A percentile compares a stretch with the other conserved stretches of the same genome.
phyloP scores from a whole-genome alignment of 1,140 invertebrate genomes.

The Drosophila persimilis region DNA sequence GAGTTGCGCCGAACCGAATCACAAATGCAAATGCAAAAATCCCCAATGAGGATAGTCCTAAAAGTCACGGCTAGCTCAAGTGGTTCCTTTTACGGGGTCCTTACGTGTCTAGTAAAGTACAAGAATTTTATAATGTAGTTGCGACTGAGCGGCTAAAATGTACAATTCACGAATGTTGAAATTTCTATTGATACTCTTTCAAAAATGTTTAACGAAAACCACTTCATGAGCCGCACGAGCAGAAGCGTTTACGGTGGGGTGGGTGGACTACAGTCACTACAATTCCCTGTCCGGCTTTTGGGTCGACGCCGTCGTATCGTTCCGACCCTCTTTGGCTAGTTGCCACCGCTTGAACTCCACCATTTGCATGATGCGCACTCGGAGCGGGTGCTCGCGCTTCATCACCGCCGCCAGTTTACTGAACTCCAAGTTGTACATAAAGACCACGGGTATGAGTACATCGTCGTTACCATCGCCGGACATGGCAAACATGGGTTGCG shows the following conservation, averaged over 20 bases:
- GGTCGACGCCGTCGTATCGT: constrained; percentile 46
- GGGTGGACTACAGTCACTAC: constrained; percentile 56
- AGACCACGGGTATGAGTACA: constrained; percentile 94
- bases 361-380: constrained; percentile 78
- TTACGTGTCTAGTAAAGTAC: constrained; percentile 59
- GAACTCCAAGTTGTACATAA: constrained; percentile 92
- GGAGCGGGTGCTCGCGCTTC: constrained; percentile 43
- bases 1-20: constrained; percentile 9
- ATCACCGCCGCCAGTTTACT: constrained; percentile 56
- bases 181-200: constrained; percentile 24
- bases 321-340: constrained; percentile 67
- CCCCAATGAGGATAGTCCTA: constrained; percentile 3
- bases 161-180: constrained; percentile 28
- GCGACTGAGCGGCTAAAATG: constrained; percentile 19
- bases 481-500: constrained; percentile 96
- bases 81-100: not conserved
- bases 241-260: constrained; percentile 26
- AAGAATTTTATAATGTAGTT: constrained; percentile 44
- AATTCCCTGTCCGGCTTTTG: constrained; percentile 75
- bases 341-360: constrained; percentile 81
- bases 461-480: constrained; percentile 95
- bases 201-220: constrained; percentile 35
- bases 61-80: constrained; percentile 2
- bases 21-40: constrained; percentile 34
- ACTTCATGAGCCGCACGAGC: constrained; percentile 20